These are phyloP conservation scores for Acanthopagrus latus DNA, from an alignment of 2,797 vertebrate genomes.

Conservation along the genomic window DNA sequence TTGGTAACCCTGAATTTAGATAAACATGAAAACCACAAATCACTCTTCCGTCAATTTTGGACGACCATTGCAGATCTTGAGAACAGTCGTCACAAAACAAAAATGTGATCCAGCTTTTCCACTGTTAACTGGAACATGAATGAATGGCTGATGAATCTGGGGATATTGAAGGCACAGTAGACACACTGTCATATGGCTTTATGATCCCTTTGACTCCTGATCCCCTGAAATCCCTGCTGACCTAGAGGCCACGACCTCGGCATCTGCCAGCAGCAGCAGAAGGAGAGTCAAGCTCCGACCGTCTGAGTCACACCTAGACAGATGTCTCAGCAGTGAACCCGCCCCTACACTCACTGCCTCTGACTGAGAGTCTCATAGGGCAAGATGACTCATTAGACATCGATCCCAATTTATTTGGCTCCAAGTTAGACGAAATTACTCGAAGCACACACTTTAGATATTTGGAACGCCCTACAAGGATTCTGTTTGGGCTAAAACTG, in stretches of 20 bases:
- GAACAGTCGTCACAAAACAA: background rate
- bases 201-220: slow-evolving; percentile 70
- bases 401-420: slow-evolving; percentile 46
- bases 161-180: slow-evolving; percentile 39
- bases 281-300: slow-evolving; percentile 36
- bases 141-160: slow-evolving; percentile 30
- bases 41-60: background rate
- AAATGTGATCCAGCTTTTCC: background rate
- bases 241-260: slow-evolving; percentile 59
- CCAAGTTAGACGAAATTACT: slow-evolving; percentile 28
- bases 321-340: slow-evolving; percentile 61
- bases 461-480: slow-evolving; percentile 21
- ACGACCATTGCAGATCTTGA: background rate
- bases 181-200: slow-evolving; percentile 58
- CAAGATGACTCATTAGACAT: slow-evolving; percentile 59
- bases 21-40: slow-evolving; percentile 7
- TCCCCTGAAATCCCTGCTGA: slow-evolving; percentile 66
- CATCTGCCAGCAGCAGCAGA: slow-evolving; percentile 70
- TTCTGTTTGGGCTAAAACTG: slow-evolving; percentile 17
- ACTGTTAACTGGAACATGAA: slow-evolving; percentile 24
- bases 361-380: slow-evolving; percentile 38
- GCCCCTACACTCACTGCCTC: slow-evolving; percentile 20
- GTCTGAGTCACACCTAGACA: slow-evolving; percentile 72
- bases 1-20: background rate
- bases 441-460: slow-evolving; percentile 32